Base-by-base conservation (phyloP, 2,797 vertebrate species). In the Notolepis coatsorum region DNA sequence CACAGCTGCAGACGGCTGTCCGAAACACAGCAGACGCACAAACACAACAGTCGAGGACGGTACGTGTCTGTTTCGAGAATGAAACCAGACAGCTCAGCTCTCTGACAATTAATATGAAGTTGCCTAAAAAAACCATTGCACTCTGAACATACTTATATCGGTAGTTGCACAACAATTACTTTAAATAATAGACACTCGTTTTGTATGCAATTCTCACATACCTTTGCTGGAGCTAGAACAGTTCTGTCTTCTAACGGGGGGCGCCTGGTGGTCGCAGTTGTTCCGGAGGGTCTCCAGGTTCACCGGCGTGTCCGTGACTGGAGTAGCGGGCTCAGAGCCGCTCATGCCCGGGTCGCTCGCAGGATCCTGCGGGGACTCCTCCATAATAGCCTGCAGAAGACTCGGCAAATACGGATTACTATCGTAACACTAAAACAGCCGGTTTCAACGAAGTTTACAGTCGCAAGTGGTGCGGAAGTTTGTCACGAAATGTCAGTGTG, bases 331-430 rank as follows among this genome's bases (percentile, higher is more conserved):
- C 71, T 92, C 91, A 60, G 90, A 88, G 82, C 79, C 81, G 78
- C 90, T 93, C 85, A 88, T 90, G 76, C 84, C 85, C 86, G 93
- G 85, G 80, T 93, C 91, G 75, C 87, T 89, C 81, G 82, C 84
- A 52, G 90, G 89, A 85, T 94, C 93, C 86, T 91, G 91, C 88
- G 90, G 89, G 73, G 93, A 91, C 86, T 94, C 93, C 89, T 82
- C 39, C 73, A 61, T 18, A n/a, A 37, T 45, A 35, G 30, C 4
- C 18, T 24, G 77, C 42, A 51, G 27, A n/a, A 33, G 2, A 15
- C 24, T 27, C 27, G 43, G 7, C 53, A 33, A 51, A 18, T 64
- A 42, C 20, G 24, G 27, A 37, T 37, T n/a, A 24, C 31, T 54
- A 13, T 38, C 12, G 42, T n/a, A n/a, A n/a, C n/a, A n/a, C n/a